These are phyloP conservation scores for Darevskia nairensis DNA, from an alignment of 2,797 vertebrate genomes.

Conservation along the genomic window DNA sequence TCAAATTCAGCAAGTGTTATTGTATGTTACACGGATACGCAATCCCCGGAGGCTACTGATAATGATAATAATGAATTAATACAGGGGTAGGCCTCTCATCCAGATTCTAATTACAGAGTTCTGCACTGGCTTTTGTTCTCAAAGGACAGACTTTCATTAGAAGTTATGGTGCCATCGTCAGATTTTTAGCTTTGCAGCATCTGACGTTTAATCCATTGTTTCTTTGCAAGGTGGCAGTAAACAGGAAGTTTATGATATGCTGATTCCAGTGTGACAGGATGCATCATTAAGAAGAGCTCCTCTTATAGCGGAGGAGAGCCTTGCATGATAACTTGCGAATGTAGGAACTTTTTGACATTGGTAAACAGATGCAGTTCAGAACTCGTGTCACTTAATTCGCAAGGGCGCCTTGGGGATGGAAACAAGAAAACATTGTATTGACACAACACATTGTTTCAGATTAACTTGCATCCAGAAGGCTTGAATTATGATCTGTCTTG, in stretches of 20 bases:
- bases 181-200: slow-evolving; percentile 41
- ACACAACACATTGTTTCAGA: slow-evolving; percentile 49
- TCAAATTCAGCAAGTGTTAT: slow-evolving; percentile 64
- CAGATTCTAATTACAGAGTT: slow-evolving; percentile 71
- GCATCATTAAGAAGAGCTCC: slow-evolving; percentile 1
- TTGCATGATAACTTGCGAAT: slow-evolving; percentile 9
- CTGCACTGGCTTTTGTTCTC: slow-evolving; percentile 53
- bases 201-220: slow-evolving; percentile 49
- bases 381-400: slow-evolving; percentile 23
- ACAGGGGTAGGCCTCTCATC: slow-evolving; percentile 56
- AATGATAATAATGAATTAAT: slow-evolving; percentile 57
- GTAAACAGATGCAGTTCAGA: slow-evolving; percentile 46
- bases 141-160: slow-evolving; percentile 63
- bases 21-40: slow-evolving; percentile 56
- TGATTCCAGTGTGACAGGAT: neutral
- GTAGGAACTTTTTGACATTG: slow-evolving; percentile 43
- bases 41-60: slow-evolving; percentile 48
- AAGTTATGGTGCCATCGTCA: slow-evolving; percentile 56
- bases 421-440: slow-evolving; percentile 44
- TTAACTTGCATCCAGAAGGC: slow-evolving; percentile 41
- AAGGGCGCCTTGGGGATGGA: neutral
- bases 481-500: slow-evolving; percentile 46
- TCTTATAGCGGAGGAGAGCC: neutral
- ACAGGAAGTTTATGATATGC: slow-evolving; percentile 30
- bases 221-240: slow-evolving; percentile 34